These are phyloP conservation scores for Aegotheles bennettii DNA, from an alignment of 2,113 vertebrate species.

Conservation along the genomic window DNA sequence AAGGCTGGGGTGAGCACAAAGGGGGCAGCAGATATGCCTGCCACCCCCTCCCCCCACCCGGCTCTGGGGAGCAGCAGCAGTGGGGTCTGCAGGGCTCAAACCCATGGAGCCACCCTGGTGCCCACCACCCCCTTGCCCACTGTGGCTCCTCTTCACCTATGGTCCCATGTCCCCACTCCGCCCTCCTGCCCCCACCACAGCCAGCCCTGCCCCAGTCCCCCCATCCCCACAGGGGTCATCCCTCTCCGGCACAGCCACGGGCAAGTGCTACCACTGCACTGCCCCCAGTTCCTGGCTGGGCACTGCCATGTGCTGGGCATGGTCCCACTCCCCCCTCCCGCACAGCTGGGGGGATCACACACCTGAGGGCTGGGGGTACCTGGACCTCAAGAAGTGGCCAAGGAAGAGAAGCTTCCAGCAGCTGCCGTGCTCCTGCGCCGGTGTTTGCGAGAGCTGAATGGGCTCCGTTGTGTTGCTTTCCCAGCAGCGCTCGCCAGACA, in stretches of 20 bases:
- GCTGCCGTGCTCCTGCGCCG: background rate
- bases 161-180: background rate
- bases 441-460: conserved; percentile 11
- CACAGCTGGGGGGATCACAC: background rate
- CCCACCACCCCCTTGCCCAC: too few relatives aligned
- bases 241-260: fast-evolving
- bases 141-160: fast-evolving
- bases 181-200: background rate
- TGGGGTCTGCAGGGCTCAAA: background rate
- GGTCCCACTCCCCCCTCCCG: background rate
- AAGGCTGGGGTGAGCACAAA: background rate
- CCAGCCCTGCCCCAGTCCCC: background rate
- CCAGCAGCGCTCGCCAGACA: background rate
- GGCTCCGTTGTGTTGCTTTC: conserved; percentile 17
- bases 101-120: fast-evolving
- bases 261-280: background rate
- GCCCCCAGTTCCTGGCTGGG: background rate
- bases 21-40: fast-evolving
- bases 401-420: fast-evolving
- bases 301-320: fast-evolving
- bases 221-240: background rate
- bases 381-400: background rate
- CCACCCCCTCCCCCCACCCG: too few relatives aligned
- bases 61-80: background rate
- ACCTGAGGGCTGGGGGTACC: background rate